A percentile compares a stretch with the other conserved stretches of the same genome.
Evolutionary conservation across 2,113 vertebrate species (phyloP).

Genomic region (Condylura cristata): DNA sequence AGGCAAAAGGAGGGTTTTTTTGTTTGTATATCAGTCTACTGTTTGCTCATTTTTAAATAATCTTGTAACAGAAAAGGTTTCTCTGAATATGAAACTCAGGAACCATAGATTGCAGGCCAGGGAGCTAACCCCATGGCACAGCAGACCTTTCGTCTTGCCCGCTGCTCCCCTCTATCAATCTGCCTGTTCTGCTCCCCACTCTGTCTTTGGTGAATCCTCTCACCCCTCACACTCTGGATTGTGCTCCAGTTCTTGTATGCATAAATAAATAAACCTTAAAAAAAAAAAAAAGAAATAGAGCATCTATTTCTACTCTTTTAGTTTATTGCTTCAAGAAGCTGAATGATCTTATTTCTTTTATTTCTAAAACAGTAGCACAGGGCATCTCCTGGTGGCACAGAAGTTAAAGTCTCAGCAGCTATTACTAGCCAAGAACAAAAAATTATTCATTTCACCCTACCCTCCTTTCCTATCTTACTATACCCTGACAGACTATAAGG

Average conservation of each 20-base stretch:
- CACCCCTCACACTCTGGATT: no score
- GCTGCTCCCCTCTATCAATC: no score
- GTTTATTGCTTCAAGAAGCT: background rate
- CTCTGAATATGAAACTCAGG: background rate
- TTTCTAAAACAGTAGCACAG: slow-evolving; percentile 18
- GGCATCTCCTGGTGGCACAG: no score
- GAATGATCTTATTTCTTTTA: slow-evolving; percentile 22
- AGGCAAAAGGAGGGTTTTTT: background rate
- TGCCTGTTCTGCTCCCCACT: no score
- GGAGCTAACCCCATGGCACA: no score
- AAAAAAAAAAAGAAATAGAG: slow-evolving; percentile 8
- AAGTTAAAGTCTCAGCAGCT: no score
- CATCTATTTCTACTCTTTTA: background rate
- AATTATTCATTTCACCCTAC: slow-evolving; percentile 23
- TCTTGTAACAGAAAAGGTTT: slow-evolving; percentile 1
- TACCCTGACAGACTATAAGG: background rate
- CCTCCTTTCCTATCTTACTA: background rate
- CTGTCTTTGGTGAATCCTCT: no score
- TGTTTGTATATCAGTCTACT: background rate
- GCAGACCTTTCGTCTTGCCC: no score
- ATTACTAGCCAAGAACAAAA: background rate
- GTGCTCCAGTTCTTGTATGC: no score
- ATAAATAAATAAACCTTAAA: background rate
- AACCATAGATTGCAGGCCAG: no score
- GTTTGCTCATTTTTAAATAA: slow-evolving; percentile 18